These are phyloP conservation scores for Dendrocincla tyrannina DNA, from an alignment of 2,797 vertebrate species.

Conservation along the genomic window DNA sequence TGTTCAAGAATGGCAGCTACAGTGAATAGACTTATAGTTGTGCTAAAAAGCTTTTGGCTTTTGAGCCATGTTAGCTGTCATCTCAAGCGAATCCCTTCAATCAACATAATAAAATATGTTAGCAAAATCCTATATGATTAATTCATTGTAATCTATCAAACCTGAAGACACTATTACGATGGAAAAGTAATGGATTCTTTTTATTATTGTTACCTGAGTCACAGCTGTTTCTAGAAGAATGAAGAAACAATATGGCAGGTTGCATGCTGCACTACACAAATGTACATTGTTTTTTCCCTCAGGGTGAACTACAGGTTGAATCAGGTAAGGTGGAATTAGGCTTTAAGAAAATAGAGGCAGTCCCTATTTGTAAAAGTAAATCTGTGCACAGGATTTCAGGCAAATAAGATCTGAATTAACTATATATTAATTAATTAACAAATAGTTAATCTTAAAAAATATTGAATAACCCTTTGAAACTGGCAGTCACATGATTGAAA, in stretches of 20 bases:
- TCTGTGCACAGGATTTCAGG: neutral
- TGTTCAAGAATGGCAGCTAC: conserved; percentile 20
- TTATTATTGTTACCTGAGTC: conserved; percentile 29
- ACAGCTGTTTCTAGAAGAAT: neutral
- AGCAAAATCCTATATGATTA: conserved; percentile 49
- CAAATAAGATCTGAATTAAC: neutral
- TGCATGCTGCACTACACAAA: neutral
- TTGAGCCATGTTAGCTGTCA: conserved; percentile 46
- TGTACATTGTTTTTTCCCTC: neutral
- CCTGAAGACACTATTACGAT: conserved; percentile 29
- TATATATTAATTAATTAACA: neutral
- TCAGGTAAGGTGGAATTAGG: neutral
- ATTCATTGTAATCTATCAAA: conserved; percentile 59
- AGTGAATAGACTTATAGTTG: neutral
- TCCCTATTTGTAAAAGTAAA: neutral
- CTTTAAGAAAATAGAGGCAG: neutral
- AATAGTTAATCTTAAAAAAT: neutral
- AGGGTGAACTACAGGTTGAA: neutral
- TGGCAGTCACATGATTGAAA: neutral
- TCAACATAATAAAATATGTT: conserved; percentile 58
- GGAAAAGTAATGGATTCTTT: conserved; percentile 41
- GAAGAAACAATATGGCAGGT: neutral
- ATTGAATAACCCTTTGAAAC: neutral
- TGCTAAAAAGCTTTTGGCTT: conserved; percentile 39
- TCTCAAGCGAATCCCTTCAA: conserved; percentile 38